phyloP scores from a whole-genome alignment of 2,888 invertebrate species.

The Vanessa cardui region DNA sequence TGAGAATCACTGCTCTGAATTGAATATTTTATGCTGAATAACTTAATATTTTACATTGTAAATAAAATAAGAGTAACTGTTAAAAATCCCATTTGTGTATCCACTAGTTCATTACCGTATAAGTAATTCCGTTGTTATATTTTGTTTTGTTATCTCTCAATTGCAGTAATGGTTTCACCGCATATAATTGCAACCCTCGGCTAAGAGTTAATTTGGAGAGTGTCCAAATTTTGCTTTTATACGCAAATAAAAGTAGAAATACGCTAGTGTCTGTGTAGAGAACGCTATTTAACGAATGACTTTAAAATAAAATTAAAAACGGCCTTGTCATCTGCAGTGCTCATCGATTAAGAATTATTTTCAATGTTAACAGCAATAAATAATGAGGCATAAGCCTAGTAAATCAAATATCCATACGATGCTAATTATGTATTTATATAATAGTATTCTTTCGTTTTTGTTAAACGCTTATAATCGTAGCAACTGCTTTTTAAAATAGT shows the following conservation, averaged over 20 bases:
- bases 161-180: constrained; percentile 58
- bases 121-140: constrained; percentile 29
- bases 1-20: no score
- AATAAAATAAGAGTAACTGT: no score
- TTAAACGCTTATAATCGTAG: neutral
- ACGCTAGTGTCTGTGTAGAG: constrained; percentile 33
- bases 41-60: no score
- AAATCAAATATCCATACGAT: no score
- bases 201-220: constrained; percentile 78
- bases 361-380: no score
- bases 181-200: constrained; percentile 64
- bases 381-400: no score
- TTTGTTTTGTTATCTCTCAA: constrained; percentile 44
- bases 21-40: no score
- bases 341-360: no score
- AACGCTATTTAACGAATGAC: constrained; percentile 26
- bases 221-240: constrained; percentile 72
- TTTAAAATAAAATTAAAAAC: no score
- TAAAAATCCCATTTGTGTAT: neutral
- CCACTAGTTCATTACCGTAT: constrained; percentile 9
- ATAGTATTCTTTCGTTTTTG: no score
- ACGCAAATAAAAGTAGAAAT: constrained; percentile 63
- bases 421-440: no score
- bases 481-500: constrained; percentile 46
- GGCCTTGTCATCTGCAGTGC: no score